These are phyloP conservation scores for Leucoma salicis DNA, from an alignment of 2,888 invertebrate species.

Conservation along the genomic window DNA sequence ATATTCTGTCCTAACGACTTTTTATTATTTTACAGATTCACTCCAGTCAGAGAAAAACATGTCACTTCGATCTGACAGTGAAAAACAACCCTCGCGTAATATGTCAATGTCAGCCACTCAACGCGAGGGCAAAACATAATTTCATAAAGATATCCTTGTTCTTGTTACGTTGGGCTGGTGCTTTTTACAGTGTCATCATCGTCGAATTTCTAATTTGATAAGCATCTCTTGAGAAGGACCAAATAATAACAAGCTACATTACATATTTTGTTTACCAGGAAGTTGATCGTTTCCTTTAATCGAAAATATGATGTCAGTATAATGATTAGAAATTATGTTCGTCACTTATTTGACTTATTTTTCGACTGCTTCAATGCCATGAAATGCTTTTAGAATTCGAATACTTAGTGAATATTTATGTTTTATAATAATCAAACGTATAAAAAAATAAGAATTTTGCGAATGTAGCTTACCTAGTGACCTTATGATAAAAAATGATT, in stretches of 20 bases:
- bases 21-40: slow-evolving; percentile 63
- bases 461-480: too few relatives aligned
- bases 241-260: slow-evolving; percentile 12
- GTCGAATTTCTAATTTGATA: slow-evolving; percentile 48
- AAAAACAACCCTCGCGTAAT: slow-evolving; percentile 74
- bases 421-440: too few relatives aligned
- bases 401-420: too few relatives aligned
- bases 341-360: background rate
- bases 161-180: slow-evolving; percentile 60
- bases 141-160: slow-evolving; percentile 78
- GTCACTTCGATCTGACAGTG: slow-evolving; percentile 78
- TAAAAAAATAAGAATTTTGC: too few relatives aligned
- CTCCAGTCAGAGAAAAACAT: slow-evolving; percentile 69
- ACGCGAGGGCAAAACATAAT: slow-evolving; percentile 72
- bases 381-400: too few relatives aligned
- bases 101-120: slow-evolving; percentile 77
- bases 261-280: slow-evolving; percentile 1
- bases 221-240: slow-evolving; percentile 21
- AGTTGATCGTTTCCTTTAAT: slow-evolving; percentile 15
- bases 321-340: slow-evolving; percentile 5
- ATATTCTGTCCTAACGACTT: slow-evolving; percentile 30
- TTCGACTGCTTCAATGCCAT: background rate
- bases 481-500: too few relatives aligned
- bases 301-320: slow-evolving; percentile 5
- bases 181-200: slow-evolving; percentile 51